Percentiles rank a stretch among this genome's conserved stretches.
Conservation (phyloP, 2,797 vertebrate genomes). For the Phalanger gymnotis region DNA sequence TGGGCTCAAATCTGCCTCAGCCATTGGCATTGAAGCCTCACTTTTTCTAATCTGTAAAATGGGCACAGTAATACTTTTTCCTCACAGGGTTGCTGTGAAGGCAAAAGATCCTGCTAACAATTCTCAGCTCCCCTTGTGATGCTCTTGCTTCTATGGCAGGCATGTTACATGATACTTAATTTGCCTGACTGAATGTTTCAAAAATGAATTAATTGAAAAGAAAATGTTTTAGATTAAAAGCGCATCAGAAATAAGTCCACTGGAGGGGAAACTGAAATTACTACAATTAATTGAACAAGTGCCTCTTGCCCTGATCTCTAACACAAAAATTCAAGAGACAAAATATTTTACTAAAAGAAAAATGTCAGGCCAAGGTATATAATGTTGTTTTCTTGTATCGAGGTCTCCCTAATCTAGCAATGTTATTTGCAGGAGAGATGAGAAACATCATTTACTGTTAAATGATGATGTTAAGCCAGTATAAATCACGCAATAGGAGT, state of each 20-base stretch:
- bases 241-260: neutral
- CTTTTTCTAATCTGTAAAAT: neutral
- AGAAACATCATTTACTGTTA: conserved; percentile 26
- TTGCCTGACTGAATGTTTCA: neutral
- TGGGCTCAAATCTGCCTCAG: neutral
- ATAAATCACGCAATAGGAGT: neutral
- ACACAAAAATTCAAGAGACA: conserved; percentile 29
- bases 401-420: neutral
- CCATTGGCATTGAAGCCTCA: neutral
- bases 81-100: neutral
- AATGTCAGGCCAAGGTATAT: neutral
- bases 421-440: conserved; percentile 17
- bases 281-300: neutral
- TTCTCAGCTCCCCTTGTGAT: neutral
- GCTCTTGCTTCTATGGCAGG: neutral
- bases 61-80: neutral
- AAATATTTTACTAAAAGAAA: conserved; percentile 24
- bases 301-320: neutral
- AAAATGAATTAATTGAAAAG: neutral
- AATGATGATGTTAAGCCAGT: neutral
- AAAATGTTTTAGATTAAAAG: neutral
- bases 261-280: neutral
- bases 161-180: neutral
- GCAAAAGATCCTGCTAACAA: neutral
- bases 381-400: neutral